Conservation (phyloP, 2,797 vertebrate genomes). For the Mus caroli region DNA sequence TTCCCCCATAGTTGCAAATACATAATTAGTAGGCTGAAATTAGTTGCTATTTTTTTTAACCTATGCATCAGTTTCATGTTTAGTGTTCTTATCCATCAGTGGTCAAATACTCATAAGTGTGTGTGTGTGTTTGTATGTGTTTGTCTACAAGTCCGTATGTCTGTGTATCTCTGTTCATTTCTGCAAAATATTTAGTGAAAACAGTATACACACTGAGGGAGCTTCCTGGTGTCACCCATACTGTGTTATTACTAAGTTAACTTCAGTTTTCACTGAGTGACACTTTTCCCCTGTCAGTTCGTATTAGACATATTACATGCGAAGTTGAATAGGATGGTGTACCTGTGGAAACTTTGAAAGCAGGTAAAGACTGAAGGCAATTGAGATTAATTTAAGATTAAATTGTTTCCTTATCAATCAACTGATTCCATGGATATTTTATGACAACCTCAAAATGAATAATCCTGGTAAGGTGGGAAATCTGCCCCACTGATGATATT, state of each 20-base stretch:
- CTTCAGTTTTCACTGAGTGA: conserved; percentile 69
- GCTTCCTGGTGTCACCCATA: conserved; percentile 51
- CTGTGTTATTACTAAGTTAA: conserved; percentile 42
- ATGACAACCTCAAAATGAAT: conserved; percentile 53
- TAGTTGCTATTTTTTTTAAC: conserved; percentile 39
- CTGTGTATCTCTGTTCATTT: conserved; percentile 2
- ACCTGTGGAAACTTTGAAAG: conserved; percentile 66
- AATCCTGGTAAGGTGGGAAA: background rate
- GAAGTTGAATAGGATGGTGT: conserved; percentile 63
- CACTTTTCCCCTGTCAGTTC: background rate
- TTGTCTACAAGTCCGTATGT: background rate
- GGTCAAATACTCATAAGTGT: conserved; percentile 4
- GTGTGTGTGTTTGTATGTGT: background rate
- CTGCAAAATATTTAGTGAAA: conserved; percentile 62
- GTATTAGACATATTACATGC: conserved; percentile 15
- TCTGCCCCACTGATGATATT: background rate
- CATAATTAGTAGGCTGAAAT: conserved; percentile 1
- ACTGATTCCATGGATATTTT: conserved; percentile 57
- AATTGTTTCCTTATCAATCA: conserved; percentile 44
- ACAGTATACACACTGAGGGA: background rate
- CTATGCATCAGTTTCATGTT: conserved; percentile 25
- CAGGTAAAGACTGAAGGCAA: conserved; percentile 66
- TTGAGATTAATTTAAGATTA: conserved; percentile 65
- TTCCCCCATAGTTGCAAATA: conserved; percentile 28
- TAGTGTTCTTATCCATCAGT: background rate